phyloP scores from a whole-genome alignment of 2,888 invertebrate genomes.

The Atherix ibis region DNA sequence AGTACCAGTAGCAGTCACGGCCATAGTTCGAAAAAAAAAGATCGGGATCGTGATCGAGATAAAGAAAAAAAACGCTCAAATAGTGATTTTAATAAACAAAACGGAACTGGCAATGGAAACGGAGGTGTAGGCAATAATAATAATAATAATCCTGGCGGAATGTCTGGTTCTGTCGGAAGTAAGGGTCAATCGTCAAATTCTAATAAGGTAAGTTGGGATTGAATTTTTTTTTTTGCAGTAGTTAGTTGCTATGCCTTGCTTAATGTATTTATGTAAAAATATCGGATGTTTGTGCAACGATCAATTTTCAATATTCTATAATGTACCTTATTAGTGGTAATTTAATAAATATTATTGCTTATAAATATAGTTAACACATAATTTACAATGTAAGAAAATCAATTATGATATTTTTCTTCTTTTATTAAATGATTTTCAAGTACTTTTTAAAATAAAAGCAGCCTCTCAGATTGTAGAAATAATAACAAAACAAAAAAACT shows the following conservation, averaged over 20 bases:
- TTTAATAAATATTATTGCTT: background rate
- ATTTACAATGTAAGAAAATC: too few relatives aligned
- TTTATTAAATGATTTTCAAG: too few relatives aligned
- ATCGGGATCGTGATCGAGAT: conserved; percentile 25
- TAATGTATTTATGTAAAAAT: background rate
- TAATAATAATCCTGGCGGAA: conserved; percentile 4
- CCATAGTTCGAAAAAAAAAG: conserved; percentile 28
- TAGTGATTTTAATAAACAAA: conserved; percentile 24
- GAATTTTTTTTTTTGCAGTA: background rate
- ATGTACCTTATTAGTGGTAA: background rate
- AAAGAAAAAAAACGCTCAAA: conserved; percentile 23
- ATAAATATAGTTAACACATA: too few relatives aligned
- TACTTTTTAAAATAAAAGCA: too few relatives aligned
- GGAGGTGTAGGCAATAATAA: conserved; percentile 3
- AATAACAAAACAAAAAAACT: too few relatives aligned
- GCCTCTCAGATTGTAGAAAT: too few relatives aligned
- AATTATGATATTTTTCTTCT: too few relatives aligned
- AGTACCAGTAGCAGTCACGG: conserved; percentile 13
- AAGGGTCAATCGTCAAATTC: conserved; percentile 16
- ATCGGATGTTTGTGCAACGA: background rate
- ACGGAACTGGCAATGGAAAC: conserved; percentile 16
- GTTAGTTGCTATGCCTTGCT: background rate
- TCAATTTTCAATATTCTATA: background rate
- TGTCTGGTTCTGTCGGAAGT: conserved; percentile 6
- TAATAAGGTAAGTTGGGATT: conserved; percentile 17